These are phyloP conservation scores for Myripristis jacobus DNA, from an alignment of 2,797 vertebrate genomes.

Conservation along the genomic window DNA sequence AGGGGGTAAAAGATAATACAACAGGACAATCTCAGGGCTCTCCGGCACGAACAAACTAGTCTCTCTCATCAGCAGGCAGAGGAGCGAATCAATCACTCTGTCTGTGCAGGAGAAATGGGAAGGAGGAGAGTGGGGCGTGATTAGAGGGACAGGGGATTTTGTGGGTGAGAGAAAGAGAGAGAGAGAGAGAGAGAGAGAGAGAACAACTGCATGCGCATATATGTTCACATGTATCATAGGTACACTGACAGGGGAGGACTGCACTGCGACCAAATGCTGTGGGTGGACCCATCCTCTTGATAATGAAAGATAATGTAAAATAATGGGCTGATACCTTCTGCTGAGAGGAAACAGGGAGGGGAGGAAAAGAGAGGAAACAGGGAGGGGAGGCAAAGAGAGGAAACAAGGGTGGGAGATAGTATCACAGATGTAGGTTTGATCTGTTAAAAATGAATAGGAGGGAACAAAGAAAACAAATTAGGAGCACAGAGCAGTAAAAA, in stretches of 20 bases:
- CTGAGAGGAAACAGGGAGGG: slow-evolving; percentile 28
- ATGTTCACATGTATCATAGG: background rate
- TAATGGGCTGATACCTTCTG: slow-evolving; percentile 62
- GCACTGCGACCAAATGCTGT: slow-evolving; percentile 31
- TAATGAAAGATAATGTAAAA: slow-evolving; percentile 65
- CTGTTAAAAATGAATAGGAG: background rate
- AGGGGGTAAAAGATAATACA: slow-evolving; percentile 37
- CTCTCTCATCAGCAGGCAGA: slow-evolving; percentile 52
- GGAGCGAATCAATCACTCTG: slow-evolving; percentile 59
- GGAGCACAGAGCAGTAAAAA: background rate
- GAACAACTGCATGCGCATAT: background rate
- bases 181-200: background rate
- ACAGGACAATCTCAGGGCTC: slow-evolving; percentile 30
- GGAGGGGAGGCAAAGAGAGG: background rate
- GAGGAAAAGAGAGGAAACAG: background rate
- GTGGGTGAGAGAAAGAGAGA: slow-evolving; percentile 1
- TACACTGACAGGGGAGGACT: slow-evolving; percentile 11
- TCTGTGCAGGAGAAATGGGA: slow-evolving; percentile 16
- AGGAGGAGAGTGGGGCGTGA: slow-evolving; percentile 2
- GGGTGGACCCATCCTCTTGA: slow-evolving; percentile 48
- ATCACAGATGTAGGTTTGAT: slow-evolving; percentile 26
- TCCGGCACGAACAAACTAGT: slow-evolving; percentile 52
- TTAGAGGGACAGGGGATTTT: background rate
- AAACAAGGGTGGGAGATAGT: slow-evolving; percentile 17
- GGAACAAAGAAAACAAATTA: slow-evolving; percentile 15